Evolutionary conservation across 2,113 vertebrate species (phyloP), one percentile per base, ranked within the genome.

Genomic region (Nibea albiflora): DNA sequence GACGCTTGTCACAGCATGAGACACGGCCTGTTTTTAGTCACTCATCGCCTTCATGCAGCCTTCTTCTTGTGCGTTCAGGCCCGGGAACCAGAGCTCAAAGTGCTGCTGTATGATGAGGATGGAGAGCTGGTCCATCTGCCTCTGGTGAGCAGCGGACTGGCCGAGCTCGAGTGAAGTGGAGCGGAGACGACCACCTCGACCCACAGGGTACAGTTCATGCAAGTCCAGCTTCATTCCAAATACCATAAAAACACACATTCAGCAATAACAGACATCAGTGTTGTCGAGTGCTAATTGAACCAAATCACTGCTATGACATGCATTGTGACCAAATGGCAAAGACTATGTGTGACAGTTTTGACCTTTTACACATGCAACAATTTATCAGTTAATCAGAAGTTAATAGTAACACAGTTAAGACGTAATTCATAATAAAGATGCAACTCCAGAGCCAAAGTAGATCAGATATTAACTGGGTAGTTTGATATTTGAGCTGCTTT

Each of bases 101-200:
- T 98, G 85, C 92, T 88, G 35, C 92, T 99, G 76, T 97, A 96
- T 85, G 92, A 95, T 53, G 16, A 86, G 57, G 92, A 95, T 0
- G 88, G 92, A 57, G 87, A 81, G 16, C 86, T 95, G 11, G 88
- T 98, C 63, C 95, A 98, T 31, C 91, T 93, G 87, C 93, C 96
- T 42, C 93, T 99, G 81, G 82, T 99, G 85, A 93, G 90, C 88
- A 93, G 93, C 75, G 97, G 97, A 62, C 94, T 98, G 26, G 98
- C 96, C 3, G 96, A 96, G 26, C 78, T 91, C 4, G 95, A 96
- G 3, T 93, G 74, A 91, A 58, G 44, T 22, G 0, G 17, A 49
- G 5, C 20, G 0, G n/a, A 54, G 62, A 61, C 9, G 0, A 0
- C 7, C 22, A 58, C 26, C 63, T 20, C 12, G 0, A 17, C 17